Percentiles rank a stretch among this genome's conserved stretches.
phyloP scores from a whole-genome alignment of 1,140 invertebrate genomes.

The Telenomus remus region DNA sequence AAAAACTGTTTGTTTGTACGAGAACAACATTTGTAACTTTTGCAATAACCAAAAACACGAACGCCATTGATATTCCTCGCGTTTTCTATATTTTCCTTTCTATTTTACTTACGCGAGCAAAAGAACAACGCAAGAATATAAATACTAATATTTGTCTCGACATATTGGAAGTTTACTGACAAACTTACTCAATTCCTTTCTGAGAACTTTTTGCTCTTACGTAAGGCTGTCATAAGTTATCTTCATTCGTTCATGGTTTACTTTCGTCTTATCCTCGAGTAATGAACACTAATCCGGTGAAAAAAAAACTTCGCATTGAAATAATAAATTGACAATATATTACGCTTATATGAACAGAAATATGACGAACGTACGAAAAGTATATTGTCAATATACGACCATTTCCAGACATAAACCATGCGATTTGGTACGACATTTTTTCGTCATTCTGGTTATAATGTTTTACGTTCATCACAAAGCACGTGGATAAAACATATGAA shows the following conservation, averaged over 20 bases:
- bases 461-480: too few relatives aligned
- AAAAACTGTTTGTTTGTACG: too few relatives aligned
- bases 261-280: not conserved
- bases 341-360: too few relatives aligned
- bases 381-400: too few relatives aligned
- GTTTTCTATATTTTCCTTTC: not conserved
- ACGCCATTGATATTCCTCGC: not conserved
- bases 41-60: not conserved
- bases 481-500: not conserved
- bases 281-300: not conserved
- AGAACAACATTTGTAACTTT: too few relatives aligned
- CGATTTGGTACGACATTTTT: too few relatives aligned
- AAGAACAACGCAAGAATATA: slow-evolving; percentile 1
- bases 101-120: not conserved
- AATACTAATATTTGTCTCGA: slow-evolving; percentile 7
- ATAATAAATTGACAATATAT: too few relatives aligned
- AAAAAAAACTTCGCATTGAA: too few relatives aligned
- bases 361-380: too few relatives aligned
- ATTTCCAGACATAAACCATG: too few relatives aligned
- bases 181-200: slow-evolving; percentile 1
- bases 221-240: not conserved
- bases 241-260: not conserved
- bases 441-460: too few relatives aligned
- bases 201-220: not conserved
- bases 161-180: slow-evolving; percentile 3